Conservation (phyloP, 2,888 invertebrate genomes). For the Torymus tubicola region DNA sequence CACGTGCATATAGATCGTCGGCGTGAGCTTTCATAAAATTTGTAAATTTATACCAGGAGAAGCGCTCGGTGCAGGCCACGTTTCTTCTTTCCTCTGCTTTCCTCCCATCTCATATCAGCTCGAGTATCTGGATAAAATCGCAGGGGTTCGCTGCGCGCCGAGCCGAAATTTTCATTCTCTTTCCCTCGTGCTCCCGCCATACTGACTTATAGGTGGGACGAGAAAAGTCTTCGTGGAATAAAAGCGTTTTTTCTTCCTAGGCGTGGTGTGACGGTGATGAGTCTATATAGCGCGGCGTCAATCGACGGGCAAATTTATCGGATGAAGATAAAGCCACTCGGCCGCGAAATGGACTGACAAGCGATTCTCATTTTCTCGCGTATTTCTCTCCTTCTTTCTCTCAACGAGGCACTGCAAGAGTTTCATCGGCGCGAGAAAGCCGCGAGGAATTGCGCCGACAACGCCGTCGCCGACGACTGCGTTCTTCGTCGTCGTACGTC, state of each 20-base stretch:
- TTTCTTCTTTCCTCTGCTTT: too few relatives aligned
- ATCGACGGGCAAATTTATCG: constrained; percentile 49
- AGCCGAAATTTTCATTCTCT: constrained; percentile 46
- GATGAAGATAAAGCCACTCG: constrained; percentile 50
- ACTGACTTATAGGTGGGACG: not conserved
- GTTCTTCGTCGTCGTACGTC: constrained; percentile 11
- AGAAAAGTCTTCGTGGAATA: constrained; percentile 1
- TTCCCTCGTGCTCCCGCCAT: not conserved
- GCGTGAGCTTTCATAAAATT: constrained; percentile 19
- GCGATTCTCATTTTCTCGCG: constrained; percentile 32
- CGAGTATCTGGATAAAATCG: constrained; percentile 49
- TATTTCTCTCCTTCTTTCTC: not conserved
- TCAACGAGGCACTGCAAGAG: not conserved
- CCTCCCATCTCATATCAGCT: constrained; percentile 36
- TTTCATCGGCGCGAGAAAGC: constrained; percentile 20
- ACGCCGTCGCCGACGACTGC: constrained; percentile 1
- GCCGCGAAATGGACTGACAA: constrained; percentile 48
- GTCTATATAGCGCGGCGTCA: constrained; percentile 21
- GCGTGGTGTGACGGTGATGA: not conserved
- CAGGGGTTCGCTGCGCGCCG: not conserved
- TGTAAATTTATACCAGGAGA: constrained; percentile 37
- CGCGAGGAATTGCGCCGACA: constrained; percentile 34
- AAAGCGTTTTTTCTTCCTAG: not conserved
- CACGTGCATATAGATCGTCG: not conserved
- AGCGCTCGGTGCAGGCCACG: not conserved